Percentiles rank a stretch among this genome's conserved stretches.
Conservation (phyloP, 92 coral and sea anemone genomes). For the Actinernus sp. region DNA sequence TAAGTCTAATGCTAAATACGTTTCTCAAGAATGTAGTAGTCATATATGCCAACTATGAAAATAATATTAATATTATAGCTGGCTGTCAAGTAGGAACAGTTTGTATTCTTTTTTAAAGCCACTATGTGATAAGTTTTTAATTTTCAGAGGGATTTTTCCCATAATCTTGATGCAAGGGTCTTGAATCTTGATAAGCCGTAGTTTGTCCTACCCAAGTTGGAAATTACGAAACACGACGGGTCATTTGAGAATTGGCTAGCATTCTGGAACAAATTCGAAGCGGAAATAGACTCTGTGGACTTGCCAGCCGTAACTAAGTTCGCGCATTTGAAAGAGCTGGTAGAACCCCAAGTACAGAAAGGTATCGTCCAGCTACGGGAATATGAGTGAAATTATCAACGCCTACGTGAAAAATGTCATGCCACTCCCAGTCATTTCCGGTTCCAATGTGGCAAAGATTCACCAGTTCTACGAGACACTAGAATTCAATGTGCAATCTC, state of each 20-base stretch:
- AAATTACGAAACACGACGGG: conserved; percentile 36
- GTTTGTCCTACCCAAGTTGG: conserved; percentile 45
- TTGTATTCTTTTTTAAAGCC: too few relatives aligned
- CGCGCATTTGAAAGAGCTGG: conserved; percentile 44
- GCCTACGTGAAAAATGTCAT: too few relatives aligned
- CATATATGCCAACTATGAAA: too few relatives aligned
- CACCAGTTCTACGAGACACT: conserved; percentile 50
- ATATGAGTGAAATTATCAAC: not conserved
- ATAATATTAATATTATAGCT: too few relatives aligned
- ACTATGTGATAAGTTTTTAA: too few relatives aligned
- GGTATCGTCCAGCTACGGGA: conserved; percentile 26
- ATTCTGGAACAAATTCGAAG: conserved; percentile 54
- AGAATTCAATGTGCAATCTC: conserved; percentile 47
- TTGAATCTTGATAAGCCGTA: too few relatives aligned
- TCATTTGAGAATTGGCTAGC: conserved; percentile 44
- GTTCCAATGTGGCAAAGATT: conserved; percentile 35
- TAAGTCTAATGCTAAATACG: too few relatives aligned
- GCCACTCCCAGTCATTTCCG: conserved; percentile 44
- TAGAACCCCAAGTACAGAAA: conserved; percentile 22
- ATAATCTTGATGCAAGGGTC: too few relatives aligned
- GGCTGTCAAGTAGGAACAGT: too few relatives aligned
- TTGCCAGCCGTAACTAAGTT: conserved; percentile 31
- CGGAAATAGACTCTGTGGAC: conserved; percentile 34
- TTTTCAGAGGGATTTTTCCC: too few relatives aligned
- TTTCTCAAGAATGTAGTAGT: too few relatives aligned